A percentile compares a stretch with the other conserved stretches of the same genome.
These are phyloP conservation scores for Phorcus lineatus DNA, from an alignment of 2,888 invertebrate genomes.

Conservation along the genomic window DNA sequence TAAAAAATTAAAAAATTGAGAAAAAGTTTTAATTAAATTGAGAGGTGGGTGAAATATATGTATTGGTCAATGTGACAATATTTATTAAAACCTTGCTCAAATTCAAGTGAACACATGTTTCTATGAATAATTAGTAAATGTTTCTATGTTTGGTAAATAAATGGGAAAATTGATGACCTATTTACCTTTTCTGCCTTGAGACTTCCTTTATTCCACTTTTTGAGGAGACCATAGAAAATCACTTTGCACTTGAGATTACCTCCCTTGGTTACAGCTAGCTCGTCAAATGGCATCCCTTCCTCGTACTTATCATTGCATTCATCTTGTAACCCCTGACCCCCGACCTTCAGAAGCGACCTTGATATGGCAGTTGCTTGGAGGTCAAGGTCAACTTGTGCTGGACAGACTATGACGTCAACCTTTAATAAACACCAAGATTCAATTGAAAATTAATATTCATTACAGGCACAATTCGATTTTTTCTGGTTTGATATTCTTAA, in stretches of 20 bases:
- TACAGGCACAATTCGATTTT: too few species aligned
- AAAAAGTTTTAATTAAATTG: too few species aligned
- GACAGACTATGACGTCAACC: conserved; percentile 51
- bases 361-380: conserved; percentile 42
- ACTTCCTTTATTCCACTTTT: conserved; percentile 18
- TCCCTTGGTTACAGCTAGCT: conserved; percentile 35
- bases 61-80: too few species aligned
- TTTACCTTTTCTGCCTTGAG: conserved; percentile 17
- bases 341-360: conserved; percentile 34
- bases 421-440: conserved; percentile 25
- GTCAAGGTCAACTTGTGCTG: conserved; percentile 35
- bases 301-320: conserved; percentile 34
- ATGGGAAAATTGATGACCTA: background rate
- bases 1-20: background rate
- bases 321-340: conserved; percentile 39
- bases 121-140: too few species aligned
- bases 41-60: too few species aligned
- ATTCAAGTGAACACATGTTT: too few species aligned
- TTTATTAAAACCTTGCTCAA: too few species aligned
- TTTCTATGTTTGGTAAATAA: too few species aligned
- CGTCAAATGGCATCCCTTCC: conserved; percentile 32
- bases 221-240: conserved; percentile 39
- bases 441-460: too few species aligned
- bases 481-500: too few species aligned
- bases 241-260: conserved; percentile 34